These are phyloP conservation scores for Solea senegalensis DNA, from an alignment of 2,113 vertebrate genomes.

Conservation along the genomic window DNA sequence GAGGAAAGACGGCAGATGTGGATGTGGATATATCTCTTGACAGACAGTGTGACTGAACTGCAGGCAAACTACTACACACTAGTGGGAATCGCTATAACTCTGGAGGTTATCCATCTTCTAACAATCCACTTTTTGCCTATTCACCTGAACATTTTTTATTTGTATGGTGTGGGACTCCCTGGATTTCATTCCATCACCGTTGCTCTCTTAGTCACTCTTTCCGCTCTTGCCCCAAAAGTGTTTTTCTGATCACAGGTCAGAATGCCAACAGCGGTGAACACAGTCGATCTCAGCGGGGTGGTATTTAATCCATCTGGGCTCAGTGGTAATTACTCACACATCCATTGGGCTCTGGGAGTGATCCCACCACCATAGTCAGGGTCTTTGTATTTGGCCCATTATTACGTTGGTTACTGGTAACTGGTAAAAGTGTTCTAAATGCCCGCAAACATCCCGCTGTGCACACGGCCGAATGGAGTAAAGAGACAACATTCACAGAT, in stretches of 20 bases:
- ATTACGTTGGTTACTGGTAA: conserved; percentile 4
- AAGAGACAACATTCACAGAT: too few species aligned
- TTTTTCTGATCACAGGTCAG: conserved; percentile 39
- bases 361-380: conserved; percentile 7
- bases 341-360: conserved; percentile 34
- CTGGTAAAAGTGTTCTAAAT: background rate
- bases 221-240: conserved; percentile 19
- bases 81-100: conserved; percentile 43
- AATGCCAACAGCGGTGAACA: conserved; percentile 42
- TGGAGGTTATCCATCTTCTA: conserved; percentile 33
- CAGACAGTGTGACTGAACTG: conserved; percentile 34
- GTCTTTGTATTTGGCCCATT: conserved; percentile 2
- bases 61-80: conserved; percentile 25
- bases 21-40: conserved; percentile 46
- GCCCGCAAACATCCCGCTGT: background rate
- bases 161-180: conserved; percentile 4
- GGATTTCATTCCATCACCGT: conserved; percentile 2
- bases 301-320: conserved; percentile 65
- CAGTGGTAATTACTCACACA: conserved; percentile 67
- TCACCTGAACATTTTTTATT: conserved; percentile 33
- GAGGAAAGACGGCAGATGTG: conserved; percentile 28
- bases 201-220: conserved; percentile 10
- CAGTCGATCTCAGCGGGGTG: conserved; percentile 49
- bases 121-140: background rate
- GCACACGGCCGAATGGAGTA: background rate